Percentiles rank a stretch among this genome's conserved stretches.
Conservation (phyloP, 1,140 invertebrate species). For the Zaprionus ornatus region DNA sequence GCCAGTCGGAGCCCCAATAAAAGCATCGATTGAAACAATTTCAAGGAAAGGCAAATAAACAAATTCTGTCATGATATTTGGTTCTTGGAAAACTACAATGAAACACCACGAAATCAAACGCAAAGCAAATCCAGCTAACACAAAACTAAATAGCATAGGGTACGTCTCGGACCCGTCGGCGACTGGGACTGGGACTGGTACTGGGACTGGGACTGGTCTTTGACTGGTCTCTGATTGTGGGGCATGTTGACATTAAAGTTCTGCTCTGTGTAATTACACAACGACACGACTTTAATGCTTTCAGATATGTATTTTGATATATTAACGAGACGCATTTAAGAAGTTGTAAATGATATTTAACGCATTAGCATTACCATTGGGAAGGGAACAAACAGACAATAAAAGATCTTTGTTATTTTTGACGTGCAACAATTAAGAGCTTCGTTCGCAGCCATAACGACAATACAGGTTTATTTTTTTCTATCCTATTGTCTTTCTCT, state of each 20-base stretch:
- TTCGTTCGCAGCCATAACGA: background rate
- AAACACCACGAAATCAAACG: background rate
- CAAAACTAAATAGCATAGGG: background rate
- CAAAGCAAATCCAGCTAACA: background rate
- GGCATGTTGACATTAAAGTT: slow-evolving; percentile 17
- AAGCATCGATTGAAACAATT: slow-evolving; percentile 29
- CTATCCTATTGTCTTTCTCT: background rate
- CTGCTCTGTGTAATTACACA: slow-evolving; percentile 12
- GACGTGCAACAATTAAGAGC: slow-evolving; percentile 40
- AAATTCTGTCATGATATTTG: slow-evolving; percentile 5
- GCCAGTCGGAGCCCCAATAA: slow-evolving; percentile 7
- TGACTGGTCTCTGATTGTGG: background rate
- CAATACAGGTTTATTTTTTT: slow-evolving; percentile 21
- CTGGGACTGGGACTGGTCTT: background rate
- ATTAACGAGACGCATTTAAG: slow-evolving; percentile 42
- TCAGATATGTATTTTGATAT: slow-evolving; percentile 17
- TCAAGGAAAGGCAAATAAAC: slow-evolving; percentile 15
- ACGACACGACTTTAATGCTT: slow-evolving; percentile 20
- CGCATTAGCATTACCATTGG: slow-evolving; percentile 18
- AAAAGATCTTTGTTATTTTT: slow-evolving; percentile 40
- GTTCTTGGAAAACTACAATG: slow-evolving; percentile 7
- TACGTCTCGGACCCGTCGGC: background rate
- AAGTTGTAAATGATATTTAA: slow-evolving; percentile 49
- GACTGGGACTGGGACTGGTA: background rate
- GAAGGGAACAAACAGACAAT: background rate